phyloP scores from a whole-genome alignment of 1,140 invertebrate genomes.

The Caerostris extrusa region DNA sequence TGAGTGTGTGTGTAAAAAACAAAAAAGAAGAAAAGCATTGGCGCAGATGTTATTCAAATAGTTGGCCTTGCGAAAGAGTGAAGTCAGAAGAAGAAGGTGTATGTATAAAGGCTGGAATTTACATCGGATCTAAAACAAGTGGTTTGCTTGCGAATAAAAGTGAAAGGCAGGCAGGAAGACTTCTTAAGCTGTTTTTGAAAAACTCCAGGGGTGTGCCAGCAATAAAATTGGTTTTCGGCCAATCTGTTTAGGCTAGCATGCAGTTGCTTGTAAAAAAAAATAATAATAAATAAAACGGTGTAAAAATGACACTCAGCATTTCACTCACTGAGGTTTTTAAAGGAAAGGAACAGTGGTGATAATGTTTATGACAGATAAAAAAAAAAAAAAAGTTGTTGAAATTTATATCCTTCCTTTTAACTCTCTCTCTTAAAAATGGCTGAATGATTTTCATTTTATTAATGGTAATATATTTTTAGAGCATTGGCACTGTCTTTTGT shows the following conservation, averaged over 20 bases:
- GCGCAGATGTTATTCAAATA: conserved; percentile 75
- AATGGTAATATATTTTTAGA: no score
- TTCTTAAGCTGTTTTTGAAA: conserved; percentile 41
- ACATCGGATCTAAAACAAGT: conserved; percentile 74
- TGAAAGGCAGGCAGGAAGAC: conserved; percentile 36
- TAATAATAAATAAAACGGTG: neutral
- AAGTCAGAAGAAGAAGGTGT: neutral
- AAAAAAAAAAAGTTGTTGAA: neutral
- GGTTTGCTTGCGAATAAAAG: conserved; percentile 49
- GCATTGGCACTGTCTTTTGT: no score
- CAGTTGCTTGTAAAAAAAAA: conserved; percentile 1
- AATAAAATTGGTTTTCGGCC: conserved; percentile 68
- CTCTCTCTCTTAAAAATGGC: no score
- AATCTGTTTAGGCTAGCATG: conserved; percentile 31
- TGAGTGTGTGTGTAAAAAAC: conserved; percentile 30
- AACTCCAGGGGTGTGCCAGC: neutral
- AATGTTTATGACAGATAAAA: neutral
- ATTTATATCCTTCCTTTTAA: no score
- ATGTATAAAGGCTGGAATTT: conserved; percentile 63
- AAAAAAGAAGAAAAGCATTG: conserved; percentile 18
- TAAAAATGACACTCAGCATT: conserved; percentile 22
- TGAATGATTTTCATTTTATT: no score
- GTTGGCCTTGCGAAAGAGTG: conserved; percentile 17
- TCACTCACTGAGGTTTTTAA: neutral
- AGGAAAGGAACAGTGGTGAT: neutral